Conservation (phyloP, 2,888 invertebrate species). For the Megalurothrips usitatus region DNA sequence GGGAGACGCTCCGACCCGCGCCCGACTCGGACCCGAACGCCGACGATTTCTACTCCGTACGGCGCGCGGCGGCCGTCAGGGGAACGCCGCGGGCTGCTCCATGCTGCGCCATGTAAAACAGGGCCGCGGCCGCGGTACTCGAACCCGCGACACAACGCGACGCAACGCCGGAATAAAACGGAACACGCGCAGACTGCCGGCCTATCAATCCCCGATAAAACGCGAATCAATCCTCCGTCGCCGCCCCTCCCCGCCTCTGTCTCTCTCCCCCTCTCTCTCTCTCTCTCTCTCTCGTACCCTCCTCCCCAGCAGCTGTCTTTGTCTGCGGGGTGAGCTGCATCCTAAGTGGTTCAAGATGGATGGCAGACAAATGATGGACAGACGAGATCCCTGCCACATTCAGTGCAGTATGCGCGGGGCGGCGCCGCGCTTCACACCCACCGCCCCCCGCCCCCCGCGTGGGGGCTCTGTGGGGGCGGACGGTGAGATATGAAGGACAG, state of each 20-base stretch:
- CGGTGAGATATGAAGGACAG: too few species aligned
- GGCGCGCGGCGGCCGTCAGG: too few species aligned
- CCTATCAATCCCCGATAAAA: conserved; percentile 16
- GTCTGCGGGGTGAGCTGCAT: background rate
- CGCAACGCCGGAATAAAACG: background rate
- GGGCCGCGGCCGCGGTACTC: too few species aligned
- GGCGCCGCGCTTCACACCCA: background rate
- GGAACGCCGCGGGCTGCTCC: too few species aligned
- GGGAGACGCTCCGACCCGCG: too few species aligned
- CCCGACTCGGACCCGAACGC: too few species aligned
- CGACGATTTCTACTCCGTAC: too few species aligned
- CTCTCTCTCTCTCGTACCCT: background rate
- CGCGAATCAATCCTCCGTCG: background rate
- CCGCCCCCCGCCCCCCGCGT: too few species aligned
- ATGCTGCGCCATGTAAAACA: too few species aligned
- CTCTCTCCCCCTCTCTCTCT: background rate
- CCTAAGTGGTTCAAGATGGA: background rate
- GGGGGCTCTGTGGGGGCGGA: too few species aligned
- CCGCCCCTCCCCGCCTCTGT: background rate
- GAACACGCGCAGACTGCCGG: background rate
- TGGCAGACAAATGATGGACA: conserved; percentile 23
- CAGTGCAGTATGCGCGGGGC: background rate
- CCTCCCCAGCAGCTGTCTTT: background rate
- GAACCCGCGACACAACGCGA: too few species aligned
- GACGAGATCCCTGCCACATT: background rate